phyloP scores from a whole-genome alignment of 2,113 vertebrate species.

The Serinus canaria region DNA sequence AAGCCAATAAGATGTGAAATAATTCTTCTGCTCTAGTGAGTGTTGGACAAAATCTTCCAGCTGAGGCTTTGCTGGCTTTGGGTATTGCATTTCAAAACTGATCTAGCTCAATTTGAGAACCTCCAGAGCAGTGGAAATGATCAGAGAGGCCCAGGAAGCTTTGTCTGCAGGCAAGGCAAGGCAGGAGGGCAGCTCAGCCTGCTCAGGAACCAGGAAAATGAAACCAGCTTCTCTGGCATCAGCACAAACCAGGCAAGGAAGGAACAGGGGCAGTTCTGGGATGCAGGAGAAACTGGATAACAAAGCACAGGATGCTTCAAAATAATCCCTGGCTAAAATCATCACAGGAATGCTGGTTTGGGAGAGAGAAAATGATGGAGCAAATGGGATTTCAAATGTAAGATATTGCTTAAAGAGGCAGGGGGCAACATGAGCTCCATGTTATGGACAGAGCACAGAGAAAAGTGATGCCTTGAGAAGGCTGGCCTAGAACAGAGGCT shows the following conservation, averaged over 20 bases:
- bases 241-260: not conserved
- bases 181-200: not conserved
- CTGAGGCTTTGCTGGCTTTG: not conserved
- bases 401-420: not conserved
- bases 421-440: not conserved
- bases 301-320: not conserved
- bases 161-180: not conserved
- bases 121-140: not conserved
- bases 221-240: not conserved
- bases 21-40: slow-evolving; percentile 16
- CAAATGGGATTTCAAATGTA: not conserved
- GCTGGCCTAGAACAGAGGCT: not conserved
- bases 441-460: not conserved
- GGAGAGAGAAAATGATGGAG: not conserved
- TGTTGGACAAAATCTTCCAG: not conserved
- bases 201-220: not conserved
- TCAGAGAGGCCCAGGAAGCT: not conserved
- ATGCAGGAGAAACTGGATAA: not conserved
- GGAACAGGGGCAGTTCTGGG: not conserved
- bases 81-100: not conserved
- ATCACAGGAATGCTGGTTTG: not conserved
- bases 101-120: not conserved
- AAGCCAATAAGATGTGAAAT: slow-evolving; percentile 9
- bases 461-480: not conserved
- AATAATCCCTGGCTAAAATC: not conserved